These are phyloP conservation scores for Sander vitreus DNA, from an alignment of 2,113 vertebrate genomes.

Conservation along the genomic window DNA sequence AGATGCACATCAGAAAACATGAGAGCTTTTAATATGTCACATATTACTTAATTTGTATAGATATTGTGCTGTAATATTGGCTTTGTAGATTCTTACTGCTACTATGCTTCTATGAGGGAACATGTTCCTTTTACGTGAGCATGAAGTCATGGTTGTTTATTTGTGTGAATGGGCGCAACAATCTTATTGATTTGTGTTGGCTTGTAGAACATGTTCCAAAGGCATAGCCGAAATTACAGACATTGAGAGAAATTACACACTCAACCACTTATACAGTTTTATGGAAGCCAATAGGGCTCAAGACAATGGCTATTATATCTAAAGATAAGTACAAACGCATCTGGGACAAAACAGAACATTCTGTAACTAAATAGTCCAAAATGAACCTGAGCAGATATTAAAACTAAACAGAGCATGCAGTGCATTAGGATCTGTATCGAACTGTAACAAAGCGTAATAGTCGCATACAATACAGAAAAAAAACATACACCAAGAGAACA, in stretches of 20 bases:
- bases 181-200: neutral
- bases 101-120: neutral
- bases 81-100: neutral
- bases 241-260: constrained; percentile 5
- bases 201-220: constrained; percentile 15
- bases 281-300: neutral
- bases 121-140: neutral
- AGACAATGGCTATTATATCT: neutral
- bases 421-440: neutral
- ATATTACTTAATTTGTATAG: too few species aligned
- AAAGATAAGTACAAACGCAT: neutral
- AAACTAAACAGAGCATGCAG: neutral
- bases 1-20: too few species aligned
- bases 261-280: neutral
- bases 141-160: constrained; percentile 12
- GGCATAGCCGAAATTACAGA: constrained; percentile 9
- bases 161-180: neutral
- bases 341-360: constrained; percentile 16
- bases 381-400: neutral
- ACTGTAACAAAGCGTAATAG: neutral
- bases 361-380: neutral
- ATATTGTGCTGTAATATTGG: too few species aligned
- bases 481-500: neutral
- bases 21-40: neutral
- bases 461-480: neutral